Conservation (phyloP, 2,888 invertebrate genomes). For the Allacma fusca region DNA sequence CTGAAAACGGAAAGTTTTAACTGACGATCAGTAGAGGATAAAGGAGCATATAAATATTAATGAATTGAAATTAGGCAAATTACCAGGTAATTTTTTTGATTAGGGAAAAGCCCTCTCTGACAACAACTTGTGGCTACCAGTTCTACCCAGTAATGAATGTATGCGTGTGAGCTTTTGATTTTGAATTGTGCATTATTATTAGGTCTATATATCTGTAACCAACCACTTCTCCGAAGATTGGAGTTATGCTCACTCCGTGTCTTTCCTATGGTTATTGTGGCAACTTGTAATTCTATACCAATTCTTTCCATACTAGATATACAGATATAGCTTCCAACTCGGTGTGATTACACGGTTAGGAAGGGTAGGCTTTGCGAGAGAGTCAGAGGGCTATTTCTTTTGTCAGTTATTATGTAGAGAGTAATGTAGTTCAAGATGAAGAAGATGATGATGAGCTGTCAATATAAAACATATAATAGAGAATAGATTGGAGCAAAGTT, state of each 20-base stretch:
- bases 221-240: background rate
- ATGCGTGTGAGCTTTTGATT: slow-evolving; percentile 45
- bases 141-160: slow-evolving; percentile 43
- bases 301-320: background rate
- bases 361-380: slow-evolving; percentile 18
- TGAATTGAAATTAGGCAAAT: slow-evolving; percentile 49
- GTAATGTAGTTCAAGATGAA: slow-evolving; percentile 22
- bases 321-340: too few species aligned
- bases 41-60: slow-evolving; percentile 45
- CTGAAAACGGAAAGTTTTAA: slow-evolving; percentile 13
- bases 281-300: slow-evolving; percentile 3
- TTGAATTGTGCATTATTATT: slow-evolving; percentile 41
- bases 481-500: slow-evolving; percentile 28
- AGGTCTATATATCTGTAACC: slow-evolving; percentile 11
- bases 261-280: too few species aligned
- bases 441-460: slow-evolving; percentile 43
- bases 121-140: slow-evolving; percentile 42
- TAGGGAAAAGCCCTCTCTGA: slow-evolving; percentile 25
- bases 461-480: slow-evolving; percentile 43
- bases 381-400: slow-evolving; percentile 29
- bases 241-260: too few species aligned
- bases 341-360: slow-evolving; percentile 12
- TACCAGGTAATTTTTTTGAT: slow-evolving; percentile 37
- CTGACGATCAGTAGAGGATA: background rate
- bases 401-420: slow-evolving; percentile 35